A percentile compares a stretch with the other conserved stretches of the same genome.
Conservation (phyloP, 1,140 invertebrate genomes). For the Lordiphosa clarofinis region DNA sequence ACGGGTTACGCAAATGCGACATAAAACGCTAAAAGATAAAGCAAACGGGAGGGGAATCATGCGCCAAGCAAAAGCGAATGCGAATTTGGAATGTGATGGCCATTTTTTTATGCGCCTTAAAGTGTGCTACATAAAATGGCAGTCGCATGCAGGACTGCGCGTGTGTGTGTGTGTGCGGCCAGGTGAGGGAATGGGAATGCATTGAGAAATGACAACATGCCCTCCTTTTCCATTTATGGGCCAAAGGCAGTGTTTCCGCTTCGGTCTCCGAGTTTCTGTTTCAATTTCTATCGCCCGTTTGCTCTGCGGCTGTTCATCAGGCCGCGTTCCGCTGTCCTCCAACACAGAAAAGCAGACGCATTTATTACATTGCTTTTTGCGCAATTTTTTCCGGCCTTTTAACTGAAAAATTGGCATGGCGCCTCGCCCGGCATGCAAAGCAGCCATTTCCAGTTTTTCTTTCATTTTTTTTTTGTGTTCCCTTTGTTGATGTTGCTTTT, state of each 20-base stretch:
- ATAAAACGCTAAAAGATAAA: conserved; percentile 74
- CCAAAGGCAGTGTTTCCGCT: conserved; percentile 42
- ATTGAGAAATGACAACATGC: conserved; percentile 56
- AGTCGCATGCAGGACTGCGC: conserved; percentile 33
- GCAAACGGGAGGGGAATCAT: conserved; percentile 26
- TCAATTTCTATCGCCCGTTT: conserved; percentile 35
- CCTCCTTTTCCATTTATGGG: conserved; percentile 40
- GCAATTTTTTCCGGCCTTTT: conserved; percentile 59
- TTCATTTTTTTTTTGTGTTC: conserved; percentile 16
- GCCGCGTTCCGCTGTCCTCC: background rate
- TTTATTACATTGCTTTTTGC: conserved; percentile 72
- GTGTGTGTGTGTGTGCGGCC: conserved; percentile 12
- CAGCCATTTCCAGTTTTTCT: conserved; percentile 56
- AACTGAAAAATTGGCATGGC: conserved; percentile 75
- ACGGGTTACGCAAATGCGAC: conserved; percentile 69
- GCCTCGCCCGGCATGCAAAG: conserved; percentile 68
- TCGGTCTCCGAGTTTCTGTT: conserved; percentile 17
- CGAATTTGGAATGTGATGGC: conserved; percentile 51
- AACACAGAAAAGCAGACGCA: conserved; percentile 54
- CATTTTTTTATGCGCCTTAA: conserved; percentile 73
- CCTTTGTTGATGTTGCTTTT: conserved; percentile 32
- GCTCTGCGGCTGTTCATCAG: conserved; percentile 66
- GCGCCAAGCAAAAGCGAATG: conserved; percentile 2
- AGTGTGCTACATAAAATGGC: conserved; percentile 66
- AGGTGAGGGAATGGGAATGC: conserved; percentile 61